Evolutionary conservation across 92 coral and sea anemone species (phyloP), one percentile per base, ranked within the genome.

Genomic region (Umimayanthus chanpuru): DNA sequence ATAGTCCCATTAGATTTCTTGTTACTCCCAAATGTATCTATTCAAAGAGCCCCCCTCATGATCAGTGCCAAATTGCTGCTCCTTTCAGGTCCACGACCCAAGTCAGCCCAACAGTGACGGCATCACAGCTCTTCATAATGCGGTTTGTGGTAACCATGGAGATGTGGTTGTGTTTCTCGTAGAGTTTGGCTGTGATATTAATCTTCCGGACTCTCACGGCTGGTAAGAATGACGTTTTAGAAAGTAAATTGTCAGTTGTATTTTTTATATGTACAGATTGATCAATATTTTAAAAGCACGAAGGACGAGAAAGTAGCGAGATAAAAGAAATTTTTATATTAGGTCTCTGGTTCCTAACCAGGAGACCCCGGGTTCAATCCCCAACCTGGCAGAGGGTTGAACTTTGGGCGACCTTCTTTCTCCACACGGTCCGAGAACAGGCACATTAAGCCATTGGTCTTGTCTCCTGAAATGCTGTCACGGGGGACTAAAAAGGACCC

Each of bases 181-280:
- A 1, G 95, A 93, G 86, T 94, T 90, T 88, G 99, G 99, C 71
- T 96, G 98, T 70, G 96, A 95, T 89, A 92, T 97, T 73, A 97
- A 97, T 90, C 92, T 94, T 1, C 96, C 97, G 49, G 99, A 97
- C 82, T 96, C 98, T 43, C 99, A 97, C 82, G 99, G 99, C 80
- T 97, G 99, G 99, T 96, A 93, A 74, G 97, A 28, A 18, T 15
- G 30, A 9, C 15, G 21, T 1, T 23, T 80, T 56, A 25, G 68
- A 10, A 12, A 12, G 68, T 50, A 26, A 78, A 32, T 12, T 74
- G 79, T 15, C 23, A 14, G 26, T 32, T 32, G 15, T 0, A 32
- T 28, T 18, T 74, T 15, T 4, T 12, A 74, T 11, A 16, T 16
- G 58, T 53, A 74, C 79, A 16, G 15, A n/a, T n/a, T n/a, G n/a